Percentiles rank a stretch among this genome's conserved stretches.
phyloP scores from a whole-genome alignment of 1,140 invertebrate species.

The Chionoecetes opilio region DNA sequence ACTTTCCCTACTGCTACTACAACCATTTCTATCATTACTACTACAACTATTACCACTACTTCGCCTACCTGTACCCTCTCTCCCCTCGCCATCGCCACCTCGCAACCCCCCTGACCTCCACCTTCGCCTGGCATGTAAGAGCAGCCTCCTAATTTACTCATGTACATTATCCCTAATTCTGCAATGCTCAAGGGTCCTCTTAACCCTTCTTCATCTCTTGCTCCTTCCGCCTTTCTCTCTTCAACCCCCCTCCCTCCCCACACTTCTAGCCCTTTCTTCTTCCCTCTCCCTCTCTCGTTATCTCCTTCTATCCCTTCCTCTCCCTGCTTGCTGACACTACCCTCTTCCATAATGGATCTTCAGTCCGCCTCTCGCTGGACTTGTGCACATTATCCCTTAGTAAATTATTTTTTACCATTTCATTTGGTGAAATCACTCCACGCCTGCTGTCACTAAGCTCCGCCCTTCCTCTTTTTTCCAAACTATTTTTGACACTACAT shows the following conservation, averaged over 20 bases:
- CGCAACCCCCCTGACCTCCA: too few relatives aligned
- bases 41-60: neutral
- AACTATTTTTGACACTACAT: too few relatives aligned
- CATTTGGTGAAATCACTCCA: neutral
- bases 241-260: neutral
- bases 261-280: neutral
- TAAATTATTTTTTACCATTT: neutral
- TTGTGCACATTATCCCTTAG: neutral
- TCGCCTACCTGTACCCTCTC: neutral
- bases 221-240: neutral
- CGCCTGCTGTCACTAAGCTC: too few relatives aligned
- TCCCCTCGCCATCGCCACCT: neutral
- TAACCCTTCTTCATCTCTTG: neutral
- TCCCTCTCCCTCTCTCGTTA: neutral
- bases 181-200: conserved; percentile 14
- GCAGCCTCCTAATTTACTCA: neutral
- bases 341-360: neutral
- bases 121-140: neutral
- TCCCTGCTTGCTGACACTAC: neutral
- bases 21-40: neutral
- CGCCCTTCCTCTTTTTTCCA: too few relatives aligned
- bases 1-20: neutral
- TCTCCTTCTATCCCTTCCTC: neutral
- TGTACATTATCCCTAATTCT: conserved; percentile 29
- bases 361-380: neutral